A percentile compares a stretch with the other conserved stretches of the same genome.
Conservation (phyloP, 1,140 invertebrate species). For the Manduca sexta region DNA sequence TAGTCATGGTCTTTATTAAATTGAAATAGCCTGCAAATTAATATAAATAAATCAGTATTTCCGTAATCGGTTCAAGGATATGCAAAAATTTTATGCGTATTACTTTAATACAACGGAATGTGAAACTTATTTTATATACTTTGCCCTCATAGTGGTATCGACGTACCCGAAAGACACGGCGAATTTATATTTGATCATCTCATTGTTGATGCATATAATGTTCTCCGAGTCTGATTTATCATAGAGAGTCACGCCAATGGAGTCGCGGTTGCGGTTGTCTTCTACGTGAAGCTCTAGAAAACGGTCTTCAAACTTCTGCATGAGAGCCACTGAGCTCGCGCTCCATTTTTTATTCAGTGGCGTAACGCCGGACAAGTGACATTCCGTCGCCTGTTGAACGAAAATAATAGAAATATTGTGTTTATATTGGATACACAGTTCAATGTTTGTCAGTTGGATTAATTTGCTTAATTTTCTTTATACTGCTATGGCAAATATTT, state of each 20-base stretch:
- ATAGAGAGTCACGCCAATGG: conserved; percentile 46
- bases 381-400: conserved; percentile 43
- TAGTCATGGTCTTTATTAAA: conserved; percentile 42
- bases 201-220: conserved; percentile 40
- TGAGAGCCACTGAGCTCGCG: conserved; percentile 30
- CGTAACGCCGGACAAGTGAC: conserved; percentile 52
- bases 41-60: too few species aligned
- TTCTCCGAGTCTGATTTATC: conserved; percentile 36
- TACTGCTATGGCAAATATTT: too few species aligned
- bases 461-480: too few species aligned
- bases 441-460: too few species aligned
- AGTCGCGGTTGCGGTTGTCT: conserved; percentile 36
- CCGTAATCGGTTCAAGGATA: too few species aligned
- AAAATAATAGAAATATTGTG: too few species aligned
- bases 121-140: too few species aligned
- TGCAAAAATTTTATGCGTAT: too few species aligned
- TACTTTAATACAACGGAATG: too few species aligned
- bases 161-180: conserved; percentile 56
- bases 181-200: conserved; percentile 56
- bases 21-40: conserved; percentile 37
- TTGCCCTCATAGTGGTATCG: too few species aligned
- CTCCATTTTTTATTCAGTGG: conserved; percentile 55
- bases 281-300: conserved; percentile 45
- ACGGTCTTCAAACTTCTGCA: conserved; percentile 30
- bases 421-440: too few species aligned